Conservation (phyloP, 37 sponge, comb jelly and placozoan species). For the Cliona cf. orientalis region DNA sequence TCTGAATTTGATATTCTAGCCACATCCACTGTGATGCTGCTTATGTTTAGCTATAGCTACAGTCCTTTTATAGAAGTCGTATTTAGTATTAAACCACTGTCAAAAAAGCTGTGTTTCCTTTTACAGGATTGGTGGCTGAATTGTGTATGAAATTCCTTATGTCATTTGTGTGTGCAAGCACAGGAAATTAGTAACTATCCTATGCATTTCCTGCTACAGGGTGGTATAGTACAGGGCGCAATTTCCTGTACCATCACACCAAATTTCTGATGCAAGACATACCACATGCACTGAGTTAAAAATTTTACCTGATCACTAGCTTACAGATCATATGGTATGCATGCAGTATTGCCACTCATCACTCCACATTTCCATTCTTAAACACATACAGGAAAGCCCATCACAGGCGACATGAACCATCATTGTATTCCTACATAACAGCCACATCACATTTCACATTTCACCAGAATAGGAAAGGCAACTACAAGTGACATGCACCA, state of each 20-base stretch:
- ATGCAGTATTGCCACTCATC: not conserved
- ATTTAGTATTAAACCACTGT: no score
- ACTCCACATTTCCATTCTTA: not conserved
- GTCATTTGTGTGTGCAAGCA: not conserved
- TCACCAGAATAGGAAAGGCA: no score
- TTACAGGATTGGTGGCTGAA: not conserved
- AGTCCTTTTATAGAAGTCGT: no score
- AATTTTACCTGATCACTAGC: not conserved
- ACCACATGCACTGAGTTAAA: not conserved
- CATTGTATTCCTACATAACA: no score
- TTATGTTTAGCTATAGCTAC: no score
- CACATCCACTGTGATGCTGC: no score
- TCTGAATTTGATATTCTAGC: no score
- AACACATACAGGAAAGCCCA: not conserved
- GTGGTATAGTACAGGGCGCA: not conserved
- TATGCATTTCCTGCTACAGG: not conserved
- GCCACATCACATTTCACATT: no score
- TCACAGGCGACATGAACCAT: not conserved
- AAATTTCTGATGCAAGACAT: not conserved
- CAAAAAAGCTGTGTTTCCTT: not conserved
- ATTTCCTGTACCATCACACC: constrained; percentile 1
- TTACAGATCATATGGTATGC: not conserved
- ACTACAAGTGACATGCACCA: no score
- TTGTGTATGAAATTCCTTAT: not conserved
- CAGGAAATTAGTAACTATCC: not conserved